Base-by-base conservation (phyloP, 2,888 invertebrate species). In the Leptothorax acervorum region DNA sequence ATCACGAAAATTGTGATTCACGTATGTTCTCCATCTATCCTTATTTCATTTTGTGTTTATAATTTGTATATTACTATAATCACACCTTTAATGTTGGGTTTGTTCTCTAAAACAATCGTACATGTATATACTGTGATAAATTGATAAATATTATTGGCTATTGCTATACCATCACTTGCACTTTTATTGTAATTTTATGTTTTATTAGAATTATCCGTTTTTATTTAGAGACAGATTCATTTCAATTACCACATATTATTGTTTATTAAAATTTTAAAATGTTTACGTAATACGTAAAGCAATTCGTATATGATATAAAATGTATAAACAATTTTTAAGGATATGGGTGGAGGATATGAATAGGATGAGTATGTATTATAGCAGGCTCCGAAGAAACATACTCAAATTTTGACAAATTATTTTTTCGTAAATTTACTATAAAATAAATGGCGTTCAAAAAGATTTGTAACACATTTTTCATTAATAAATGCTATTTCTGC, bases 401-500 rank as follows among this genome's bases (percentile, higher is more conserved):
- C 15, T 23, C 15, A 42, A 57, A 78, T 68, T 78, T 71, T 45
- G 15, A 71, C 9, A 73, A 81, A 73, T 53, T 63, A 55, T 60
- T 73, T 81, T 68, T 57, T 39, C 66, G 28, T n/a, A 48, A 79
- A 60, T 68, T 81, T 68, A 53, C 8, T n/a, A 60, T 42, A 53
- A 65, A 12, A 66, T 60, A 45, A 71, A 57, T 12, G 15, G 18
- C 23, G 60, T 15, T 28, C 9, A 35, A 85, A 57, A 78, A 57
- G 70, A 82, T 85, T 89, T 91, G 91, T 91, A 91, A 86, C 48
- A 87, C 68, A 83, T 79, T 91, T 87, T 92, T 90, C 86, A 86
- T 82, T 87, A 93, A 93, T 93, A 93, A 92, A 93, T 82, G 79
- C 85, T 91, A 83, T 90, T 89, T 87, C 74, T 88, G 83, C 82